phyloP scores from a whole-genome alignment of 2,888 invertebrate species.

The Ochropacha duplaris region DNA sequence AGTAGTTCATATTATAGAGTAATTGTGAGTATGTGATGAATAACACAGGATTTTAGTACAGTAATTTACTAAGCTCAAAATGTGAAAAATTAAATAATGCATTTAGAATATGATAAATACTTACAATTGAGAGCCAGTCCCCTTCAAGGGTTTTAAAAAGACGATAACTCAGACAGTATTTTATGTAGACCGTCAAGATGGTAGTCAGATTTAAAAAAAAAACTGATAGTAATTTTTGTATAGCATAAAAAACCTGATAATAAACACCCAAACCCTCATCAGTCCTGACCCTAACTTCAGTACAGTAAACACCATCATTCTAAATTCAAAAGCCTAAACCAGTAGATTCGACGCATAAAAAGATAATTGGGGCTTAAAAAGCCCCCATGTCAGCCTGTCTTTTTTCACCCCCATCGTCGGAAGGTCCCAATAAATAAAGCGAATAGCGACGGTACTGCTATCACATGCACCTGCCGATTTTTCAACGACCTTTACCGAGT shows the following conservation, averaged over 20 bases:
- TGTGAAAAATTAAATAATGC: too few relatives aligned
- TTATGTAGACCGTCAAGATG: too few relatives aligned
- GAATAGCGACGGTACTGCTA: conserved; percentile 61
- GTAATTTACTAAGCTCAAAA: too few relatives aligned
- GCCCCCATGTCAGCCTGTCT: conserved; percentile 46
- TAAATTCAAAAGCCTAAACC: not conserved
- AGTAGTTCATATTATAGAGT: too few relatives aligned
- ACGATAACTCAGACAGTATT: too few relatives aligned
- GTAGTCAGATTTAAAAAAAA: too few relatives aligned
- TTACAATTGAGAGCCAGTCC: too few relatives aligned
- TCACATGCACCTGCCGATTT: conserved; percentile 75
- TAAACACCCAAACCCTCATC: not conserved
- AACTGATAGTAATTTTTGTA: not conserved
- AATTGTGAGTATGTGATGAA: too few relatives aligned
- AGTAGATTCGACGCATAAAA: conserved; percentile 24
- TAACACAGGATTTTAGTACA: too few relatives aligned
- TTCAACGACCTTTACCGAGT: conserved; percentile 41
- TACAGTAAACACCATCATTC: not conserved
- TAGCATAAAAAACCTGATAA: not conserved
- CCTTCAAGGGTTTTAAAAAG: too few relatives aligned
- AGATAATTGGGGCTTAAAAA: conserved; percentile 51
- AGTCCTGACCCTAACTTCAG: not conserved
- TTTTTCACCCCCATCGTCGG: conserved; percentile 44
- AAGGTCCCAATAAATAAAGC: conserved; percentile 67
- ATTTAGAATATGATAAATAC: too few relatives aligned